phyloP scores from a whole-genome alignment of 1,140 invertebrate species.

The Drosophila lini region DNA sequence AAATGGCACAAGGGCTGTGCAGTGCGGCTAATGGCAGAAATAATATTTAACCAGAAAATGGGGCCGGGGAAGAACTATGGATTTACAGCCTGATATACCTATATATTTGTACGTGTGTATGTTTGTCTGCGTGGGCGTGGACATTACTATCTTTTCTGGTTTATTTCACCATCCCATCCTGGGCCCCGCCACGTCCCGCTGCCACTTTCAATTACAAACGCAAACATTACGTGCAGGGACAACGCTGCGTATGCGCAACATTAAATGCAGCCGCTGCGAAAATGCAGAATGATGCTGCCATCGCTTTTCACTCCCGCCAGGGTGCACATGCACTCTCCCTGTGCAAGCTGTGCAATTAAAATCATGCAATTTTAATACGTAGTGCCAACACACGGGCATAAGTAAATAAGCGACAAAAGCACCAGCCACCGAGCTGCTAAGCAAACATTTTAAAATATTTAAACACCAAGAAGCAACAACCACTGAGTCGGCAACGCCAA shows the following conservation, averaged over 20 bases:
- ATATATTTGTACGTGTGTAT: neutral
- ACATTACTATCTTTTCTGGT: conserved; percentile 45
- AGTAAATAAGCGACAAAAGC: conserved; percentile 70
- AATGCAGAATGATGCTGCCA: conserved; percentile 54
- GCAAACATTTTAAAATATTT: conserved; percentile 83
- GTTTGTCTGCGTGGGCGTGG: conserved; percentile 20
- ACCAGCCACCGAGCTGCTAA: conserved; percentile 59
- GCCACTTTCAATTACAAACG: conserved; percentile 47
- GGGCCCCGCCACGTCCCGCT: neutral
- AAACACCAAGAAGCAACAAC: conserved; percentile 48
- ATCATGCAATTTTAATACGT: conserved; percentile 80
- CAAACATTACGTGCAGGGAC: conserved; percentile 52
- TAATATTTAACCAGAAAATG: conserved; percentile 60
- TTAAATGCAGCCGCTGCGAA: conserved; percentile 72
- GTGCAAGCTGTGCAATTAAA: conserved; percentile 78
- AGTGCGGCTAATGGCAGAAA: conserved; percentile 55
- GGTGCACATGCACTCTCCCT: conserved; percentile 18
- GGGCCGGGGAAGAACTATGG: neutral
- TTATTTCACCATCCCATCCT: conserved; percentile 9
- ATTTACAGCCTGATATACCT: conserved; percentile 24
- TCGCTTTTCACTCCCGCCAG: conserved; percentile 13
- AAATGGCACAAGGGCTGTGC: conserved; percentile 6
- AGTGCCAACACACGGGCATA: conserved; percentile 77
- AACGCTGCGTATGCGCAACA: conserved; percentile 75
- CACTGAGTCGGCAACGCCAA: conserved; percentile 1